These are phyloP conservation scores for Rapana venosa DNA, from an alignment of 2,888 invertebrate species.

Conservation along the genomic window DNA sequence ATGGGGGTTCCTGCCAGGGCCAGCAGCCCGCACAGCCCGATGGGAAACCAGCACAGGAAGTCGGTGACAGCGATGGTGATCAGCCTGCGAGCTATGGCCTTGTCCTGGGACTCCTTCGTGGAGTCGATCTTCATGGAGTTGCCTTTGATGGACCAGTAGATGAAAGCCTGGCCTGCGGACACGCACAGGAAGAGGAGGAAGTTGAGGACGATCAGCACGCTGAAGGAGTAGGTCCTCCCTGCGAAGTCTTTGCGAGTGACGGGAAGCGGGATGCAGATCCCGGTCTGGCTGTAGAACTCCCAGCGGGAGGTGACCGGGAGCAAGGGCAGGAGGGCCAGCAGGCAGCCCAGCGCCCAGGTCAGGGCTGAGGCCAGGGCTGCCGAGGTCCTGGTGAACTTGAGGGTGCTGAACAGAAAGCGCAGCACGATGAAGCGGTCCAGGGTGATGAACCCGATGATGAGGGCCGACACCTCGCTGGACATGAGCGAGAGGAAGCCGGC, in stretches of 20 bases:
- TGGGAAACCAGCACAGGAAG: conserved; percentile 20
- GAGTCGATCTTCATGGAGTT: not conserved
- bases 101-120: not conserved
- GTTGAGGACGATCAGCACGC: not conserved
- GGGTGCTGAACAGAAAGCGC: not conserved
- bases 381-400: no score
- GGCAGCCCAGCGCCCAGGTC: no score
- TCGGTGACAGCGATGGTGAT: not conserved
- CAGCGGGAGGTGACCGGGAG: no score
- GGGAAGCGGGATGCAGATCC: no score
- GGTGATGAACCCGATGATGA: not conserved
- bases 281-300: no score
- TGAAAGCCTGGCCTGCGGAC: not conserved
- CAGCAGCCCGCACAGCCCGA: not conserved
- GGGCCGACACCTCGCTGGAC: not conserved
- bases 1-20: not conserved
- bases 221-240: no score
- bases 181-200: not conserved
- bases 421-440: not conserved
- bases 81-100: not conserved
- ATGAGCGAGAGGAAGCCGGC: not conserved
- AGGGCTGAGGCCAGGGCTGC: no score
- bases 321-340: no score
- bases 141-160: not conserved
- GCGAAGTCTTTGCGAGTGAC: no score